Base-by-base conservation (phyloP, 2,888 invertebrate species). In the Cremastinae sp. region DNA sequence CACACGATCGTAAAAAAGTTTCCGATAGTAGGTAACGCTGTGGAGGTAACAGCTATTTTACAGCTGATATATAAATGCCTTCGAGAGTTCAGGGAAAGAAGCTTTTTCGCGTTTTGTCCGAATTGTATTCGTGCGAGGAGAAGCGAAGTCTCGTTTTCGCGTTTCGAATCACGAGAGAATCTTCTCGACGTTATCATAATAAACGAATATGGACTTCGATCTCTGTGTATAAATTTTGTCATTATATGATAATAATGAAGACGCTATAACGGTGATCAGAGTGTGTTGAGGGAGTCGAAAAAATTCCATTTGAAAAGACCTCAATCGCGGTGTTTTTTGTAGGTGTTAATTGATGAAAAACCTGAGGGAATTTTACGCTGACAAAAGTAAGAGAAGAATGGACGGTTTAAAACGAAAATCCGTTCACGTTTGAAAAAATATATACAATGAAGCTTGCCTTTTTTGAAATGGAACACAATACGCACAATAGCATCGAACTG, bases 1-100 rank as follows among this genome's bases (percentile, higher is more conserved):
- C 68, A 64, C 8, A n/a, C 53, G 16, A 69, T 73, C 76, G 73
- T 76, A 73, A 76, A 76, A 56, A 55, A 16, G 55, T 51, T 51
- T 16, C 43, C 45, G 16, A 47, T 73, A 41, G n/a, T 18, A 20
- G 4, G 10, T 28, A 69, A 72, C 53, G 53, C 45, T 35, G 47
- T 72, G 53, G 53, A 39, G 62, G 49, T 68, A 39, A 64, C 45
- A 28, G 35, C 56, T 22, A 49, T 58, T 53, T 53, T 64, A 61
- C 55, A 41, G 65, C 28, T 55, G 14, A 14, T 58, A 14, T 49
- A 14, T 37, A 58, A 47, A 53, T 39, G 47, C 7, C 5, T 22
- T 65, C 20, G 66, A n/a, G 9, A 43, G 35, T 45, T 45, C 16
- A 43, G 1, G 16, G 39, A 59, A 51, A 59, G 43, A 69, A 69